Evolutionary conservation across 2,797 vertebrate genomes (phyloP), one percentile per base, ranked within the genome.

Genomic region (Cacajao melanocephalus): DNA sequence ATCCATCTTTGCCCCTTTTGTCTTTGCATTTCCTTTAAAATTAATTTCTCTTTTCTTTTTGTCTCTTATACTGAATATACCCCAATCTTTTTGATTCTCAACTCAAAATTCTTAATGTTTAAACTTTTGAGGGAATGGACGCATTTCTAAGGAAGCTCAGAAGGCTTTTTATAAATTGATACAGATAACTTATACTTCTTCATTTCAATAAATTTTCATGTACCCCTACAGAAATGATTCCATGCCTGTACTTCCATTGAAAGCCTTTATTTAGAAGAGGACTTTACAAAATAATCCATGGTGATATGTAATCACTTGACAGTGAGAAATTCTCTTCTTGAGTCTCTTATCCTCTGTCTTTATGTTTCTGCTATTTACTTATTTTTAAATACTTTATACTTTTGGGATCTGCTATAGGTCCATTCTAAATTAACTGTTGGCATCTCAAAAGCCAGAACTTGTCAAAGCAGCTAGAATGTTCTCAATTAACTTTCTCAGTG

Each of bases 91-190:
- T 39, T 93, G 26, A 85, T 55, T 70, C 88, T 82, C 80, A 88
- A 86, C 28, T 90, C 46, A 64, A 94, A 86, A 75, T 89, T 80
- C 61, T 75, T 72, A 81, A 20, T 64, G 46, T 88, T 80, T 57
- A 94, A 82, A 87, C 30, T 61, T 94, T 95, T 87, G n/a, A 89
- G 80, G 50, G n/a, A 95, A 93, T 28, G 26, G 94, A 73, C 20
- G 83, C 3, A 85, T 84, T 84, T 64, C 39, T 76, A 81, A 87
- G 79, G 72, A 81, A 73, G 22, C 52, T 55, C 48, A 67, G 24
- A 88, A 90, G 70, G 14, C 12, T 39, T 58, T 93, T 90, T 67
- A 75, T 73, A 93, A 78, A 94, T 83, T 89, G 15, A 83, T 81
- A 73, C 2, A 81, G 57, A 78, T 48, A 91, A 84, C 5, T 55